Conservation (phyloP, 2,888 invertebrate genomes). For the Drosophila yooni region DNA sequence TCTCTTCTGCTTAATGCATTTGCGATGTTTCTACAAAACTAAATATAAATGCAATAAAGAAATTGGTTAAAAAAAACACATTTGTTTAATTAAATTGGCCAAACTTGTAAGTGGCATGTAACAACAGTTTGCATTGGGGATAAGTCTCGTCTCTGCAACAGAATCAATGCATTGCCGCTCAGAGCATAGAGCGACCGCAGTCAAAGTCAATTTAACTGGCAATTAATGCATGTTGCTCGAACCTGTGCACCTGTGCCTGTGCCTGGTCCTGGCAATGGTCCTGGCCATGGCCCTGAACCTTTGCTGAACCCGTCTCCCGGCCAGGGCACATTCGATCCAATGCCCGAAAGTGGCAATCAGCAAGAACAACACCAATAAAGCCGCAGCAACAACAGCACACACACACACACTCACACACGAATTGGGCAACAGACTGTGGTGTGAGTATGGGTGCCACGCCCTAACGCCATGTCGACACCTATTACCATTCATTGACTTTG, state of each 20-base stretch:
- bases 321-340: constrained; percentile 52
- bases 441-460: constrained; percentile 50
- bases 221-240: constrained; percentile 78
- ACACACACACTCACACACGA: background rate
- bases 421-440: constrained; percentile 4
- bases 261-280: constrained; percentile 4
- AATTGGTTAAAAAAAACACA: background rate
- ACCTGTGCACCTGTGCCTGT: constrained; percentile 20
- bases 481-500: constrained; percentile 81
- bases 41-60: background rate
- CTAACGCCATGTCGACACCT: constrained; percentile 76
- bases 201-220: constrained; percentile 83
- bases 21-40: background rate
- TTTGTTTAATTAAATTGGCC: constrained; percentile 17
- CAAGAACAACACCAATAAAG: constrained; percentile 75
- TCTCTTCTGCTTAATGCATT: background rate
- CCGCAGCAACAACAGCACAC: constrained; percentile 45
- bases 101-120: constrained; percentile 11
- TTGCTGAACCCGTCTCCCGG: constrained; percentile 14
- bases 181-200: constrained; percentile 20
- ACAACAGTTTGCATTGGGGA: constrained; percentile 1
- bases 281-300: constrained; percentile 2
- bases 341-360: constrained; percentile 77
- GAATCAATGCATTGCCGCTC: constrained; percentile 47
- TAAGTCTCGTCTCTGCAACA: constrained; percentile 22